Base-by-base conservation (phyloP, 2,888 invertebrate genomes). In the Agrotis puta region DNA sequence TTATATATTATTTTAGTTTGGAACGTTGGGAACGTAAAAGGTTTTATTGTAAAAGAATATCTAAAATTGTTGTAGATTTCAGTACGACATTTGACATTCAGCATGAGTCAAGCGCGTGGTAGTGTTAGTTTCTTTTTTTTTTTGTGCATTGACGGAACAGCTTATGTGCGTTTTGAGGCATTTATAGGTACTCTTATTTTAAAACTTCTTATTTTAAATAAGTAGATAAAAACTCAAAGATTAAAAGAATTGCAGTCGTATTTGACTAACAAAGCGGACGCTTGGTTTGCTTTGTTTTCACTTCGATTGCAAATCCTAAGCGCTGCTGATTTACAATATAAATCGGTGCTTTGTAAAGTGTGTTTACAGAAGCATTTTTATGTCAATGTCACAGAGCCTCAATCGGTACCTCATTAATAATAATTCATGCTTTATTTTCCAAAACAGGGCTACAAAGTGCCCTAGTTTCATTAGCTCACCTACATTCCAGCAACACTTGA, bases 401-500 rank as follows among this genome's bases (percentile, higher is more conserved):
- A 39, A 39, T 27, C 7, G 24, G 9, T 7, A 9, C 9, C 24
- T 18, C n/a, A n/a, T n/a, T n/a, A n/a, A n/a, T 6, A 33, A 33
- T 7, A 33, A 33, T 33, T 33, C 7, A 33, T 33, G 33, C 7
- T 33, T 39, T 39, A 39, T 54, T 54, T 54, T 11, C 11, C 11
- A 63, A 45, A 64, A 64, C 16, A 39, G 24, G 2, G 13, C 7
- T 20, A 58, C 9, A 51, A 33, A 59, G 24, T 5, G 48, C 43
- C 45, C 24, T 18, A 54, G 13, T 79, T 71, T 20, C 57, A 57
- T 45, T 48, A 24, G 11, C 43, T 58, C 33, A 20, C 20, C 18
- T 70, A 18, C 16, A 59, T 45, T 53, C 5, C 13, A 43, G 47
- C 48, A 75, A 75, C 58, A 75, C 64, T 45, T 64, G 18, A 64